Evolutionary conservation across 2,113 vertebrate genomes (phyloP), one percentile per base, ranked within the genome.

Genomic region (Donacobius atricapilla): DNA sequence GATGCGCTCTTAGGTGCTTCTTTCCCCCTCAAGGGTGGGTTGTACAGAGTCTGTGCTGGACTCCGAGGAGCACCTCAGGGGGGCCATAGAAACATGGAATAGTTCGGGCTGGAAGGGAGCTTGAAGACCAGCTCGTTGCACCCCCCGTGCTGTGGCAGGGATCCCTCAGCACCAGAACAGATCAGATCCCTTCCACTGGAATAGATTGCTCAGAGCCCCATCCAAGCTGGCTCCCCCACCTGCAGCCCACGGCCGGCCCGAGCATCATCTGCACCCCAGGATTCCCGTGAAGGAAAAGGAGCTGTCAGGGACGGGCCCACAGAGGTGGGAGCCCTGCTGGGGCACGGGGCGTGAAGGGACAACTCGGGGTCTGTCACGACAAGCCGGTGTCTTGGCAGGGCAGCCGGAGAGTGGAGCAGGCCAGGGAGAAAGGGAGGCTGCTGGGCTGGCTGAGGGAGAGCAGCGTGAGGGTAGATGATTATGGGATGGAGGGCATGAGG

Each of bases 321-420:
- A 39, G 31, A 71, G 33, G 13, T 27, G 22, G 53, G n/a, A 27
- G 13, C 3, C 5, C 5, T 45, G 8, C 44, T 53, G 3, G 2
- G 71, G 45, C 13, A 1, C 20, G 11, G 7, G 47, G 25, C 3
- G 6, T 4, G 73, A 57, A 37, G 28, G 60, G 42, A 25, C 28
- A 1, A 0, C 0, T 25, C 4, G 9, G 60, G 37, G 8, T 28
- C 73, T 40, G 31, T 51, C 0, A 0, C 4, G 39, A 44, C 50
- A 37, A 35, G 17, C 10, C 0, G 1, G 35, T 17, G 50, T 15
- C 64, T 11, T 20, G 51, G 61, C 18, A 28, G 28, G 51, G 18
- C 33, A 11, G 22, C 5, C 2, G 10, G 76, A 45, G n/a, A 13
- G 13, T 7, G 25, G 35, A 47, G 79, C 56, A 14, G 76, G 22